phyloP scores from a whole-genome alignment of 2,797 vertebrate species.

The Poecilia velifera region DNA sequence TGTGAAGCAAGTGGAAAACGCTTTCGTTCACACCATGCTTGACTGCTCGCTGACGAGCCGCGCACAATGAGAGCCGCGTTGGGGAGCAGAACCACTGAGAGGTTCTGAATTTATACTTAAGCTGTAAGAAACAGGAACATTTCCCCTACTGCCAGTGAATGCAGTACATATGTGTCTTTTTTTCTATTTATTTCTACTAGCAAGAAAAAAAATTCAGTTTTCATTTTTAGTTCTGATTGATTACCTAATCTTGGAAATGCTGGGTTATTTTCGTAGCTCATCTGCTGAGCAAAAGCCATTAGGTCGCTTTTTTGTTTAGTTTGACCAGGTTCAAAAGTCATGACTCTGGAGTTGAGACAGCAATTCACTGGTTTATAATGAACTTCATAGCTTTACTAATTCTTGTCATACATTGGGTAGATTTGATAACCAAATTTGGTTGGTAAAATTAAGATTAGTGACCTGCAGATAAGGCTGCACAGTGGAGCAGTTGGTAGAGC shows the following conservation, averaged over 20 bases:
- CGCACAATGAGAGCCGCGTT: slow-evolving; percentile 7
- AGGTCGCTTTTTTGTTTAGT: background rate
- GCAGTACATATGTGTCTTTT: slow-evolving; percentile 24
- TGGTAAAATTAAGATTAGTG: background rate
- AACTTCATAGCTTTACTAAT: background rate
- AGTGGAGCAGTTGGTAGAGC: no score
- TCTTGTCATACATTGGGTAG: background rate
- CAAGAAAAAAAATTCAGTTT: slow-evolving; percentile 32
- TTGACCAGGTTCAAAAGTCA: background rate
- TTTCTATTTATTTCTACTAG: background rate
- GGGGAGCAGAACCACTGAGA: slow-evolving; percentile 3
- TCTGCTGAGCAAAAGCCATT: background rate
- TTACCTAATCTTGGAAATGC: background rate
- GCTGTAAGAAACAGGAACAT: slow-evolving; percentile 30
- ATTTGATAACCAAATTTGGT: background rate
- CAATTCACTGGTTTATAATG: background rate
- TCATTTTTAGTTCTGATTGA: background rate
- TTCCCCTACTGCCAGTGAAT: background rate
- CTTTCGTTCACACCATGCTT: slow-evolving; percentile 46
- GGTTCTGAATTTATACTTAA: slow-evolving; percentile 23
- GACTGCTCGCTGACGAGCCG: slow-evolving; percentile 39
- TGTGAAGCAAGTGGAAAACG: slow-evolving; percentile 38
- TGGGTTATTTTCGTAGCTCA: background rate
- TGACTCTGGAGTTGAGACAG: background rate
- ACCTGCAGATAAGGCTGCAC: background rate